Conservation (phyloP, 2,113 vertebrate genomes). For the Cricetomys ansorgei region DNA sequence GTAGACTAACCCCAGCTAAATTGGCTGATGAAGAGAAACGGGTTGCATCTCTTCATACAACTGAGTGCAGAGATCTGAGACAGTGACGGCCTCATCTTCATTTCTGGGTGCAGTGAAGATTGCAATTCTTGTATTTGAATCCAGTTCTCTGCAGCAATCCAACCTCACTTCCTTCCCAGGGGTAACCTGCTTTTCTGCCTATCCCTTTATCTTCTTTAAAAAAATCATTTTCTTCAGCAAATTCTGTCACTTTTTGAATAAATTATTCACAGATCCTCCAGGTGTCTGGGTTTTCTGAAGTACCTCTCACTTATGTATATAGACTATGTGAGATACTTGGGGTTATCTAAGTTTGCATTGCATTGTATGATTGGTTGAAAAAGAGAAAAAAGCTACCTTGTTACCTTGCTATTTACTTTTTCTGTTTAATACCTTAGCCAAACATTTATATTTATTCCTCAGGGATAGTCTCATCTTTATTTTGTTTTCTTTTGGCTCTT, state of each 20-base stretch:
- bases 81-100: background rate
- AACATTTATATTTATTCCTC: conserved; percentile 10
- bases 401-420: conserved; percentile 11
- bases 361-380: background rate
- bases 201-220: background rate
- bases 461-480: background rate
- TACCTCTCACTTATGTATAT: background rate
- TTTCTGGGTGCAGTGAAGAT: background rate
- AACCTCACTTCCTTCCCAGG: background rate
- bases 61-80: background rate
- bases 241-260: conserved; percentile 19
- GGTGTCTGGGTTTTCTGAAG: conserved; percentile 24
- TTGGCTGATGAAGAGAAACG: background rate
- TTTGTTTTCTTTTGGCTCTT: background rate
- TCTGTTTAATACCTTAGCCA: background rate
- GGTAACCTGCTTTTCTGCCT: background rate
- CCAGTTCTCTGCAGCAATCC: background rate
- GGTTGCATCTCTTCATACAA: background rate
- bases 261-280: background rate
- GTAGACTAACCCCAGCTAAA: background rate
- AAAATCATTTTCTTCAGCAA: background rate
- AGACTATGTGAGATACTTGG: background rate
- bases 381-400: background rate
- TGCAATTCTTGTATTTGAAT: background rate
- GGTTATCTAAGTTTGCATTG: background rate